These are phyloP conservation scores for Capitella teleta DNA, from an alignment of 1,140 invertebrate genomes.

Conservation along the genomic window DNA sequence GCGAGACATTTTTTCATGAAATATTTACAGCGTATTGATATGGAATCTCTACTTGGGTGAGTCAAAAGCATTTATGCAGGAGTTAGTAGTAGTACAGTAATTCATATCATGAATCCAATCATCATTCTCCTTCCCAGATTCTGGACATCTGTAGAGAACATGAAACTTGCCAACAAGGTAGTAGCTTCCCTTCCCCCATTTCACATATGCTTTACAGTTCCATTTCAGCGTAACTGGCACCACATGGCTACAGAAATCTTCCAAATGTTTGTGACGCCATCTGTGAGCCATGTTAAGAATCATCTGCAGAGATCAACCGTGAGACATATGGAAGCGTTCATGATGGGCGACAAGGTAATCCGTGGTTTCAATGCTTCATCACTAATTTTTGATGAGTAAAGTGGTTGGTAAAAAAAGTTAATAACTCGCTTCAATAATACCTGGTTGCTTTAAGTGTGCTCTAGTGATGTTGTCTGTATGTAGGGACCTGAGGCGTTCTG, in stretches of 20 bases:
- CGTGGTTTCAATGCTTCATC: background rate
- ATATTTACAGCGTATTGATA: too few species aligned
- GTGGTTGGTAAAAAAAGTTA: too few species aligned
- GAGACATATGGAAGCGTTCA: slow-evolving; percentile 74
- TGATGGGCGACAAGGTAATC: slow-evolving; percentile 61
- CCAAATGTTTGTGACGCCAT: slow-evolving; percentile 61
- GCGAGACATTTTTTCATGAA: too few species aligned
- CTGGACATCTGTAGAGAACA: slow-evolving; percentile 76
- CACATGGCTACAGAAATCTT: slow-evolving; percentile 81
- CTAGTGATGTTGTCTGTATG: too few species aligned
- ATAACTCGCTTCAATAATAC: too few species aligned
- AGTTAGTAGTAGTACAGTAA: too few species aligned
- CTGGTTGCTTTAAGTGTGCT: too few species aligned
- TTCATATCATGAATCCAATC: too few species aligned
- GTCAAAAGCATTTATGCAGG: too few species aligned
- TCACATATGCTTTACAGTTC: too few species aligned
- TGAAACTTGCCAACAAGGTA: slow-evolving; percentile 45
- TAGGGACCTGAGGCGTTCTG: slow-evolving; percentile 75
- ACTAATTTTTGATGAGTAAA: background rate
- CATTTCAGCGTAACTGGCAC: slow-evolving; percentile 61
- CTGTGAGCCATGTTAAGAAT: slow-evolving; percentile 20
- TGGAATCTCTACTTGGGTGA: too few species aligned
- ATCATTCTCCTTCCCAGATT: slow-evolving; percentile 50
- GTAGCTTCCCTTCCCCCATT: too few species aligned
- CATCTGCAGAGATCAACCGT: slow-evolving; percentile 41